These are phyloP conservation scores for Scaptodrosophila lebanonensis DNA, from an alignment of 1,140 invertebrate species.

Conservation along the genomic window DNA sequence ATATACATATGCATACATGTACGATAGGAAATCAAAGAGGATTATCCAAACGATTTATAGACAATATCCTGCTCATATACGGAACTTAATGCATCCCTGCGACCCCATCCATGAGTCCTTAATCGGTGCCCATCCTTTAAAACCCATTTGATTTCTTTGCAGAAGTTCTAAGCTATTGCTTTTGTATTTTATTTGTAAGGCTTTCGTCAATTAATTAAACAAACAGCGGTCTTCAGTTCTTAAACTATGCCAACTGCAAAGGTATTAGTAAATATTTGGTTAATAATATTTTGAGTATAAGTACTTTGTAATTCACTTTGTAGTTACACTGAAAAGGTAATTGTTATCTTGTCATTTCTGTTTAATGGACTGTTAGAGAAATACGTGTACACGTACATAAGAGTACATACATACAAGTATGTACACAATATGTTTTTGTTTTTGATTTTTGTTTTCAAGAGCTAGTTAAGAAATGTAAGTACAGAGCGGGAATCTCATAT, in stretches of 20 bases:
- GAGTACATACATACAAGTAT: conserved; percentile 42
- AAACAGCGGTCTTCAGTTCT: too few species aligned
- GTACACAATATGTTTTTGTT: too few species aligned
- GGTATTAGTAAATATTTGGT: conserved; percentile 50
- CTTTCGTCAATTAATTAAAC: conserved; percentile 32
- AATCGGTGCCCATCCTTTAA: too few species aligned
- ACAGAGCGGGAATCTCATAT: conserved; percentile 18
- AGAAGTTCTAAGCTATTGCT: neutral
- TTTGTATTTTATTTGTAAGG: conserved; percentile 15
- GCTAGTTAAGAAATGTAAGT: conserved; percentile 1
- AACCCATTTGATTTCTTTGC: too few species aligned
- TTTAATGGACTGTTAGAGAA: conserved; percentile 49
- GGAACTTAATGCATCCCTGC: too few species aligned
- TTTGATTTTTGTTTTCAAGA: too few species aligned
- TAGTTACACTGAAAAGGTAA: conserved; percentile 12
- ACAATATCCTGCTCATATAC: too few species aligned
- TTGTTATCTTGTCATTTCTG: conserved; percentile 29
- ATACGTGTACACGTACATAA: conserved; percentile 28
- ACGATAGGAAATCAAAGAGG: too few species aligned
- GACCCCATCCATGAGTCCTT: too few species aligned
- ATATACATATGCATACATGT: too few species aligned
- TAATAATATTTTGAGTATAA: conserved; percentile 27
- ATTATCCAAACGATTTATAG: too few species aligned
- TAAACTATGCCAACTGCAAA: conserved; percentile 38
- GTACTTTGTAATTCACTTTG: conserved; percentile 21